A percentile compares a stretch with the other conserved stretches of the same genome.
phyloP scores from a whole-genome alignment of 2,113 vertebrate species.

The Phrynosoma platyrhinos region DNA sequence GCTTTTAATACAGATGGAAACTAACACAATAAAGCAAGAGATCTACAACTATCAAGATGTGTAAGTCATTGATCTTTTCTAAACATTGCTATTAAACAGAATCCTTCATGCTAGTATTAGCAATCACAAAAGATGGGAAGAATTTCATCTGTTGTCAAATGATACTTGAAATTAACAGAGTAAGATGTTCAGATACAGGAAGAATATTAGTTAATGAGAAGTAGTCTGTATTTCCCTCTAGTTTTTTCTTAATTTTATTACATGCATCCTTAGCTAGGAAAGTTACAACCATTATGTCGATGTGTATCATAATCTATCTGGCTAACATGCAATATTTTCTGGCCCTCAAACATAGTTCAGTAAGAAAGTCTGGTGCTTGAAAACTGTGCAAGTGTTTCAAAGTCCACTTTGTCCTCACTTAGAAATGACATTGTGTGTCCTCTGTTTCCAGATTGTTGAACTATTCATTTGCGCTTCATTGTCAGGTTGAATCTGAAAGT shows the following conservation, averaged over 20 bases:
- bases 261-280: not conserved
- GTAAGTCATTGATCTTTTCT: conserved; percentile 3
- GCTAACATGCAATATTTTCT: not conserved
- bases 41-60: not conserved
- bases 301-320: not conserved
- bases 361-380: not conserved
- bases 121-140: not conserved
- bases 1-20: conserved; percentile 15
- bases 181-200: not conserved
- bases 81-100: not conserved
- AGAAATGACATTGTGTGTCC: not conserved
- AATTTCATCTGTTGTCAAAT: not conserved
- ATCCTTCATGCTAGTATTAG: conserved; percentile 31
- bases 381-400: not conserved
- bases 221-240: not conserved
- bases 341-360: conserved; percentile 18
- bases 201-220: not conserved
- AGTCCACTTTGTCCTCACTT: not conserved
- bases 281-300: not conserved
- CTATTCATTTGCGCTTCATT: conserved; percentile 12
- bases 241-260: not conserved
- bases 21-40: not conserved
- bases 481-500: conserved; percentile 6
- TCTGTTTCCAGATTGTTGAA: not conserved
- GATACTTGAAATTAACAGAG: conserved; percentile 23